Percentiles rank a stretch among this genome's conserved stretches.
Conservation (phyloP, 2,113 vertebrate species). For the Pimephales promelas region DNA sequence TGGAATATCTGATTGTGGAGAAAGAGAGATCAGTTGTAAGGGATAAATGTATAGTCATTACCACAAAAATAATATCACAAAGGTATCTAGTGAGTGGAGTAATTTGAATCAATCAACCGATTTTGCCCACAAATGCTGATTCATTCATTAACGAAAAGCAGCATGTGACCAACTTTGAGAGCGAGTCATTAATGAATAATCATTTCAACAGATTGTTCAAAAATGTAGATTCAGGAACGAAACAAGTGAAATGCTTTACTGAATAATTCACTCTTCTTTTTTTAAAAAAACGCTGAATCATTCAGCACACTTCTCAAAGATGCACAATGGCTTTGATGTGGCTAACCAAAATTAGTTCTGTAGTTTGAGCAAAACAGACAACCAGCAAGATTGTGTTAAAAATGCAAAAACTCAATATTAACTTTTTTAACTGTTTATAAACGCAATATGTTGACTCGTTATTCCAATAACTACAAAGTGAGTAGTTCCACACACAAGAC, state of each 20-base stretch:
- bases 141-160: not conserved
- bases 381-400: not conserved
- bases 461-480: not conserved
- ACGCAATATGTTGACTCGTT: not conserved
- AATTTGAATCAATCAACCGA: not conserved
- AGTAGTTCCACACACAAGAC: too few relatives aligned
- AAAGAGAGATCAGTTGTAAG: not conserved
- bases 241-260: not conserved
- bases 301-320: not conserved
- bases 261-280: not conserved
- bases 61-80: too few relatives aligned
- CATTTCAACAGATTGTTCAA: not conserved
- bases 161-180: not conserved
- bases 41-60: not conserved
- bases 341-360: not conserved
- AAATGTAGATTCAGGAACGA: not conserved
- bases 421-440: not conserved
- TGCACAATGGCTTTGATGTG: not conserved
- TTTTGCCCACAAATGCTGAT: slow-evolving; percentile 8
- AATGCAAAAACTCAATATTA: not conserved
- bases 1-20: not conserved
- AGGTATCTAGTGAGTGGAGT: not conserved
- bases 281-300: not conserved
- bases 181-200: not conserved
- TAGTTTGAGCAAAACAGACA: not conserved